These are phyloP conservation scores for Ectemnius lituratus DNA, from an alignment of 2,888 invertebrate species.

Conservation along the genomic window DNA sequence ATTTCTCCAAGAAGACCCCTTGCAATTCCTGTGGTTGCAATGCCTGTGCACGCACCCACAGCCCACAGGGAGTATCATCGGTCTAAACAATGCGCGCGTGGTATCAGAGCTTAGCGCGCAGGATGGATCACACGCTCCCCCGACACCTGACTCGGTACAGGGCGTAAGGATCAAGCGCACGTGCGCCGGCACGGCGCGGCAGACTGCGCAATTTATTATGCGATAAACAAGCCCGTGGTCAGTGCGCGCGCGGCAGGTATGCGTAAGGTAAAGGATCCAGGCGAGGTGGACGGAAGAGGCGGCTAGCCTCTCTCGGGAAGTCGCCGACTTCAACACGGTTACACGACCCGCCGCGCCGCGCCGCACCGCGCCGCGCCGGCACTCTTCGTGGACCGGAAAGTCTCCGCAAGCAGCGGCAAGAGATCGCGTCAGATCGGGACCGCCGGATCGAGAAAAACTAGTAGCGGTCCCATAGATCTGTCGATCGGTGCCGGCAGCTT, in stretches of 20 bases:
- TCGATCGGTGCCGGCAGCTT: slow-evolving; percentile 40
- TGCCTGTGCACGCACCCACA: too few relatives aligned
- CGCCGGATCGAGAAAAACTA: slow-evolving; percentile 68
- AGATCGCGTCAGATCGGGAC: slow-evolving; percentile 68
- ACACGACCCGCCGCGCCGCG: too few relatives aligned
- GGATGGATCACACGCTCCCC: slow-evolving; percentile 42
- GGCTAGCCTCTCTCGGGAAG: slow-evolving; percentile 36
- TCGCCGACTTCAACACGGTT: slow-evolving; percentile 35
- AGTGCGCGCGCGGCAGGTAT: slow-evolving; percentile 29
- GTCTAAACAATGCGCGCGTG: neutral
- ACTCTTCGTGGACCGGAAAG: slow-evolving; percentile 38
- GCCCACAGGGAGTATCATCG: too few relatives aligned
- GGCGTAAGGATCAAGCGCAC: slow-evolving; percentile 38
- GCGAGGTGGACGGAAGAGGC: slow-evolving; percentile 30
- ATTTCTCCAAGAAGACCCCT: neutral
- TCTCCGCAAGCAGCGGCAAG: slow-evolving; percentile 40
- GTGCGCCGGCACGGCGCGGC: slow-evolving; percentile 31
- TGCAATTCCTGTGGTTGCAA: neutral
- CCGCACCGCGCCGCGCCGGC: slow-evolving; percentile 19
- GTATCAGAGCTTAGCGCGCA: neutral
- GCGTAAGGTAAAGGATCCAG: slow-evolving; percentile 36
- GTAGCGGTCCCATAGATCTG: slow-evolving; percentile 72
- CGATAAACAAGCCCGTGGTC: slow-evolving; percentile 62
- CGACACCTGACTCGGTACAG: slow-evolving; percentile 31
- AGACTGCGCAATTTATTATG: slow-evolving; percentile 63